Conservation (phyloP, 2,888 invertebrate genomes). For the Eueremaeus valkanovi region DNA sequence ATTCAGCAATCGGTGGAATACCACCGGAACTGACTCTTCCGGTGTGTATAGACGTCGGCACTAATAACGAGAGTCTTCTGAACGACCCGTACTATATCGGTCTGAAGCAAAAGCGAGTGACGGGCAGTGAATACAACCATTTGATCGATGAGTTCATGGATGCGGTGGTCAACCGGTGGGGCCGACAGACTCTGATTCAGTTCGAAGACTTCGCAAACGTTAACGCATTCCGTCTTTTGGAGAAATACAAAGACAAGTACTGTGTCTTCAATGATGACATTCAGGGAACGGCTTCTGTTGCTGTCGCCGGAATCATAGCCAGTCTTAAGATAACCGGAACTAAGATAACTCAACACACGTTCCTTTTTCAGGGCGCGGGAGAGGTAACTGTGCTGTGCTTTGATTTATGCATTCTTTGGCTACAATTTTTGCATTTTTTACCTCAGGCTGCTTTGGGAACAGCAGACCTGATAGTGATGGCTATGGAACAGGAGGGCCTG, state of each 20-base stretch:
- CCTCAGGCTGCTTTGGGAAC: slow-evolving; percentile 84
- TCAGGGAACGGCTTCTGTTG: slow-evolving; percentile 77
- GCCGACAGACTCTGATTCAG: slow-evolving; percentile 60
- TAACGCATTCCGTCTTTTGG: slow-evolving; percentile 89
- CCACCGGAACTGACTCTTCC: slow-evolving; percentile 93
- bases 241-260: slow-evolving; percentile 78
- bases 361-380: slow-evolving; percentile 95
- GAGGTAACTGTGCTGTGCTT: too few relatives aligned
- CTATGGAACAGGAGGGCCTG: slow-evolving; percentile 82
- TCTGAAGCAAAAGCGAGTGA: slow-evolving; percentile 73
- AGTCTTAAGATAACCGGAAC: slow-evolving; percentile 77
- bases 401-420: too few relatives aligned
- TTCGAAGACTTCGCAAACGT: slow-evolving; percentile 98
- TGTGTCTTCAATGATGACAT: slow-evolving; percentile 99
- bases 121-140: slow-evolving; percentile 80
- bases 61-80: slow-evolving; percentile 78
- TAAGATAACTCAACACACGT: slow-evolving; percentile 72
- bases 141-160: slow-evolving; percentile 97
- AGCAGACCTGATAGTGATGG: slow-evolving; percentile 83
- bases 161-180: slow-evolving; percentile 66
- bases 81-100: slow-evolving; percentile 96
- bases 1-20: slow-evolving; percentile 94
- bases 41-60: slow-evolving; percentile 88
- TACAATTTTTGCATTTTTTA: too few relatives aligned
- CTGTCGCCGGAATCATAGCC: slow-evolving; percentile 86